Conservation (phyloP, 2,888 invertebrate species). For the Scrobipalpa atriplicella region DNA sequence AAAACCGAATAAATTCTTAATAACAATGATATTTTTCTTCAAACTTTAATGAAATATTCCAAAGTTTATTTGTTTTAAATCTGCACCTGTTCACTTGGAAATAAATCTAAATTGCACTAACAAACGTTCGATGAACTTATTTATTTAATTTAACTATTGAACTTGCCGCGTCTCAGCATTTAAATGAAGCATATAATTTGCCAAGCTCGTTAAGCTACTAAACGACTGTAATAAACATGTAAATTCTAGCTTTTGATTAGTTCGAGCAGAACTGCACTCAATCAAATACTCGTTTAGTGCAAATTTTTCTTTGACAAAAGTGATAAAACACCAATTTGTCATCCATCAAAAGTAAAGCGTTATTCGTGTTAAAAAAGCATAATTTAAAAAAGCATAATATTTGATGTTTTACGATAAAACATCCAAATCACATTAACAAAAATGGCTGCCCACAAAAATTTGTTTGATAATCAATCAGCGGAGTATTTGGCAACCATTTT, state of each 20-base stretch:
- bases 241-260: constrained; percentile 8
- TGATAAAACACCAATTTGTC: not conserved
- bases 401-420: no score
- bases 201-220: not conserved
- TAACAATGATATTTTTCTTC: no score
- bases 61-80: not conserved
- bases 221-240: not conserved
- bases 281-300: constrained; percentile 5
- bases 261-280: not conserved
- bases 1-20: no score
- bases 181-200: constrained; percentile 2
- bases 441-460: no score
- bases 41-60: not conserved
- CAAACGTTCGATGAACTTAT: not conserved
- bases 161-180: not conserved
- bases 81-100: not conserved
- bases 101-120: not conserved
- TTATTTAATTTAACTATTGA: not conserved
- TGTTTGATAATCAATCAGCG: no score
- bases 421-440: no score
- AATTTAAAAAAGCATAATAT: no score
- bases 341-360: not conserved
- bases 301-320: not conserved
- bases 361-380: not conserved
- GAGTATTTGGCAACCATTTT: no score